Evolutionary conservation across 2,888 invertebrate species (phyloP).

Genomic region (Ochropleura plecta): DNA sequence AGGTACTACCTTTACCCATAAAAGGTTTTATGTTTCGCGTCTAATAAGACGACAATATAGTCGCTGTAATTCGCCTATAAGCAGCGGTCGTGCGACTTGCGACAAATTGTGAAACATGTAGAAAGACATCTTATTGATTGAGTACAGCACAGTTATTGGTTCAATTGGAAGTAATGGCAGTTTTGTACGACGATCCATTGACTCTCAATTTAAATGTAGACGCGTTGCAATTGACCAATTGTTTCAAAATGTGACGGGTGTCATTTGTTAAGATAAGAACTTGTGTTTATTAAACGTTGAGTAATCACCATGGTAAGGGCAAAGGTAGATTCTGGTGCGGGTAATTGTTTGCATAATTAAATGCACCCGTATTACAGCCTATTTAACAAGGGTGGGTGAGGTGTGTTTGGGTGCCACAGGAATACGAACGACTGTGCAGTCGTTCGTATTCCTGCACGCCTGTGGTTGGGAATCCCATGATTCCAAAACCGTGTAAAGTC

Average conservation of each 20-base stretch:
- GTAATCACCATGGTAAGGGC: conserved; percentile 15
- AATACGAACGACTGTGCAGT: conserved; percentile 39
- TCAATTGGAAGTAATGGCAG: conserved; percentile 62
- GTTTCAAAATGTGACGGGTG: conserved; percentile 44
- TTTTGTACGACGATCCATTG: conserved; percentile 58
- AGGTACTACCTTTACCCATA: conserved; percentile 28
- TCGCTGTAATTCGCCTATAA: conserved; percentile 16
- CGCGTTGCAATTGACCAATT: conserved; percentile 59
- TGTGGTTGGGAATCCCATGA: conserved; percentile 53
- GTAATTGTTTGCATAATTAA: conserved; percentile 50
- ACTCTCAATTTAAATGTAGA: conserved; percentile 62
- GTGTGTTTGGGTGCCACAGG: conserved; percentile 28
- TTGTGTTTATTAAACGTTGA: conserved; percentile 29
- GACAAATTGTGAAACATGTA: conserved; percentile 48
- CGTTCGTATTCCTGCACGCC: conserved; percentile 50
- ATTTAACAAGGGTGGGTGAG: conserved; percentile 38
- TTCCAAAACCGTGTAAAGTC: conserved; percentile 44
- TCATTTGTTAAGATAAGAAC: conserved; percentile 31
- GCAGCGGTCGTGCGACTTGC: conserved; percentile 6
- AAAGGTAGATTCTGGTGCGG: background rate
- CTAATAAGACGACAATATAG: conserved; percentile 36
- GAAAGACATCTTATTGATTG: conserved; percentile 59
- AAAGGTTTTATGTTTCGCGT: conserved; percentile 57
- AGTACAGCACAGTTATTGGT: conserved; percentile 57
- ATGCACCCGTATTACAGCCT: conserved; percentile 35